Evolutionary conservation across 2,888 invertebrate genomes (phyloP).

Genomic region (Andrena camellia): DNA sequence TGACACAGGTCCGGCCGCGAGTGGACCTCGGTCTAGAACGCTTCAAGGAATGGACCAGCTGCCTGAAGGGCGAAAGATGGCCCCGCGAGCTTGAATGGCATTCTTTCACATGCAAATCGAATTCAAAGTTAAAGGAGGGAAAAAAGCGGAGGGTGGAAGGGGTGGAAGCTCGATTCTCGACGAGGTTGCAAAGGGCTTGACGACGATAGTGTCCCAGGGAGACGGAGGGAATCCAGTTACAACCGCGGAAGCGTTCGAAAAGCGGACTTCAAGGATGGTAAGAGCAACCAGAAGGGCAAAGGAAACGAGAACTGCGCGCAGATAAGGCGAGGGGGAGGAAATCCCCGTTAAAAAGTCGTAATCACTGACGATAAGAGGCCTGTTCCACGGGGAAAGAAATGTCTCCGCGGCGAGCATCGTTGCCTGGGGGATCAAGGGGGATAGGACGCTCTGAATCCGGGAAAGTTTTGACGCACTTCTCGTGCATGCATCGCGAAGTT

Average conservation of each 20-base stretch:
- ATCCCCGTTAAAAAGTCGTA: constrained; percentile 78
- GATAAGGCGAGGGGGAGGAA: constrained; percentile 55
- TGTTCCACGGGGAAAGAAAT: constrained; percentile 64
- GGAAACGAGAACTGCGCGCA: constrained; percentile 46
- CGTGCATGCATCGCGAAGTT: neutral
- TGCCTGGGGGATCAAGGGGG: constrained; percentile 7
- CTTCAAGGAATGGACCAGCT: constrained; percentile 28
- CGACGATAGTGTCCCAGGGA: constrained; percentile 34
- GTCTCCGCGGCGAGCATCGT: constrained; percentile 46
- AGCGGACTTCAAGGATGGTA: constrained; percentile 39
- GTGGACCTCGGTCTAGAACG: constrained; percentile 55
- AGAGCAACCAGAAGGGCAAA: constrained; percentile 39
- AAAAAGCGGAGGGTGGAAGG: neutral
- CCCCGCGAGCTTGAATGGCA: constrained; percentile 57
- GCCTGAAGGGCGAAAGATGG: constrained; percentile 22
- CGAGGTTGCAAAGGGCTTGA: constrained; percentile 46
- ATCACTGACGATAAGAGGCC: constrained; percentile 76
- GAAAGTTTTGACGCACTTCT: constrained; percentile 35
- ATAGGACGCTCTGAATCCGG: neutral
- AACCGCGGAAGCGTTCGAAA: constrained; percentile 57
- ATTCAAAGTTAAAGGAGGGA: constrained; percentile 38
- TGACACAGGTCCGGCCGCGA: constrained; percentile 52
- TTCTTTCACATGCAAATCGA: constrained; percentile 75
- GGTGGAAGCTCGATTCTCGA: constrained; percentile 20
- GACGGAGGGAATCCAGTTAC: constrained; percentile 63